Evolutionary conservation across 1,140 invertebrate genomes (phyloP).

Genomic region (Maniola jurtina): DNA sequence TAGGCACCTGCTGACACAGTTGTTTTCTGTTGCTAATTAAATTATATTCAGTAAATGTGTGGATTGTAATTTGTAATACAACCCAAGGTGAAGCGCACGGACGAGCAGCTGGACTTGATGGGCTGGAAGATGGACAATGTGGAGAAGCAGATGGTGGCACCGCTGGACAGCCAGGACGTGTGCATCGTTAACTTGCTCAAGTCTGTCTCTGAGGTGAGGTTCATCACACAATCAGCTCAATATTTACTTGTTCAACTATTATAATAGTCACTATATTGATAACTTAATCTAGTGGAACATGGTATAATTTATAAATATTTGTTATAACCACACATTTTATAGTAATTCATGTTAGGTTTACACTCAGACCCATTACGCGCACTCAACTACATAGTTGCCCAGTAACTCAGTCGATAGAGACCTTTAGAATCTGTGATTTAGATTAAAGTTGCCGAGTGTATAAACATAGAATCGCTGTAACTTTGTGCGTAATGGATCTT

Average conservation of each 20-base stretch:
- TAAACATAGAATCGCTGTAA: too few relatives aligned
- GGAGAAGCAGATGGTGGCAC: conserved; percentile 62
- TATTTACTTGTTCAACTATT: not conserved
- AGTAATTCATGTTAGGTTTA: too few relatives aligned
- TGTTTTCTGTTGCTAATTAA: not conserved
- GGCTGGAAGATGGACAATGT: conserved; percentile 75
- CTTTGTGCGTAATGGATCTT: too few relatives aligned
- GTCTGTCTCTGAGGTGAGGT: conserved; percentile 73
- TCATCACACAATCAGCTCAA: not conserved
- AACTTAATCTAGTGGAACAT: too few relatives aligned
- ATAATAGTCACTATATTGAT: too few relatives aligned
- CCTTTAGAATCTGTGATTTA: too few relatives aligned
- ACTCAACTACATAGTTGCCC: too few relatives aligned
- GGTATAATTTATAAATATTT: too few relatives aligned
- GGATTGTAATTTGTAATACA: not conserved
- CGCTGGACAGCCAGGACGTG: conserved; percentile 61
- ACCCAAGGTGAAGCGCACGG: conserved; percentile 59
- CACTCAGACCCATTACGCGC: too few relatives aligned
- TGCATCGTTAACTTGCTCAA: conserved; percentile 74
- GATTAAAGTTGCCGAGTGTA: too few relatives aligned
- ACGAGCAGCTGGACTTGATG: conserved; percentile 74
- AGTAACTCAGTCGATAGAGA: too few relatives aligned
- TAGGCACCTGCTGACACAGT: not conserved
- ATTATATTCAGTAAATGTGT: not conserved
- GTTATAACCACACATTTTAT: too few relatives aligned